A percentile compares a stretch with the other conserved stretches of the same genome.
phyloP scores from a whole-genome alignment of 2,113 vertebrate species.

The Dasypus novemcinctus region DNA sequence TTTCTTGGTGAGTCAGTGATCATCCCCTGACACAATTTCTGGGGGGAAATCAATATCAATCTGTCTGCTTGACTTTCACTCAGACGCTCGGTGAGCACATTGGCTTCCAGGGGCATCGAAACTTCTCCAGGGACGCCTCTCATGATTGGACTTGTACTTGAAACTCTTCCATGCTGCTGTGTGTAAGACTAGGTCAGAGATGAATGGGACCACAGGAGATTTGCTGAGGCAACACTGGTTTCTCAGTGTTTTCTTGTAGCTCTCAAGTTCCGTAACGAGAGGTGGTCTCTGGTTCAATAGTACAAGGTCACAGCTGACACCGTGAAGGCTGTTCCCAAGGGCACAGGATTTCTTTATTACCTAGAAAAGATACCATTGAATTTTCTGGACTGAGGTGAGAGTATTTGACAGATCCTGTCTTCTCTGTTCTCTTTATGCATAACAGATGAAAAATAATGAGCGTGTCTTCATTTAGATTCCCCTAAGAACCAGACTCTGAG shows the following conservation, averaged over 20 bases:
- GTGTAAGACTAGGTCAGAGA: background rate
- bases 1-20: background rate
- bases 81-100: background rate
- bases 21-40: background rate
- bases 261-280: background rate
- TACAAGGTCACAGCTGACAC: constrained; percentile 7
- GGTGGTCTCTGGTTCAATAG: background rate
- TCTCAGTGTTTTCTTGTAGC: background rate
- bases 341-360: background rate
- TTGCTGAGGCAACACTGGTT: background rate
- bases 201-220: background rate
- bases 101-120: background rate
- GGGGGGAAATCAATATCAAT: background rate
- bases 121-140: background rate
- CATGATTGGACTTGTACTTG: background rate
- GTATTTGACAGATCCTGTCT: background rate
- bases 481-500: background rate
- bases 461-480: background rate
- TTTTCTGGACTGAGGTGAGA: constrained; percentile 8
- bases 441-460: background rate
- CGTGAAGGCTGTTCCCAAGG: constrained; percentile 5
- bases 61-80: background rate
- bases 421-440: background rate
- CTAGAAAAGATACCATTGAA: constrained; percentile 56
- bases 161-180: background rate